Evolutionary conservation across 2,113 vertebrate species (phyloP), one percentile per base, ranked within the genome.

Genomic region (Pristiophorus japonicus): DNA sequence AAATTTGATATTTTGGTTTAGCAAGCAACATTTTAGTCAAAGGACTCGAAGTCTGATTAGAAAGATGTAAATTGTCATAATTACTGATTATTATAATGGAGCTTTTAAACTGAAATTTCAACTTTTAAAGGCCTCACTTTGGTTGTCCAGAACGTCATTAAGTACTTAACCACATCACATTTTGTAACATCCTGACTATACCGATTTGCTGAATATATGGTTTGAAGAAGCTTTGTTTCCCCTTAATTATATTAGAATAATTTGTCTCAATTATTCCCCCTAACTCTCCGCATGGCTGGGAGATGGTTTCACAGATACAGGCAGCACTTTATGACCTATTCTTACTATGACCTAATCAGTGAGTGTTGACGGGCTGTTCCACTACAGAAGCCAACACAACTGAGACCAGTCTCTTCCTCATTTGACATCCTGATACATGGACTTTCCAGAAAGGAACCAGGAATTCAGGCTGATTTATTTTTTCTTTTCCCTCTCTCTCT

Each of bases 21-120:
- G 55, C 27, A 90, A 90, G 55, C 27, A 38, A 5, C 62, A 63
- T 20, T 63, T 63, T 91, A 62, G 88, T 91, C 88, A 91, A 12
- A 55, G 10, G 47, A 11, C 27, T 88, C 4, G 59, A 90, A 62
- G 55, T 16, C n/a, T 62, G 55, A 22, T 4, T 62, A 62, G 55
- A 91, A 91, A 91, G 34, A 34, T 91, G 55, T 91, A 91, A 91
- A 91, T 91, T 91, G 59, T 55, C 34, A 63, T 91, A 91, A 91
- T 91, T 63, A 62, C 55, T 38, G 30, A 38, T 91, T 63, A 34
- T 63, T 91, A 16, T 62, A 62, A 62, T 62, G 59, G 88, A 91
- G 55, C 34, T 91, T 78, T 30, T 62, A 91, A 91, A 38, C 30
- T 38, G 55, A 91, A 91, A 38, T 20, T 91, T 63, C 55, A 63